Evolutionary conservation across 2,113 vertebrate species (phyloP), one percentile per base, ranked within the genome.

Genomic region (Carlito syrichta): DNA sequence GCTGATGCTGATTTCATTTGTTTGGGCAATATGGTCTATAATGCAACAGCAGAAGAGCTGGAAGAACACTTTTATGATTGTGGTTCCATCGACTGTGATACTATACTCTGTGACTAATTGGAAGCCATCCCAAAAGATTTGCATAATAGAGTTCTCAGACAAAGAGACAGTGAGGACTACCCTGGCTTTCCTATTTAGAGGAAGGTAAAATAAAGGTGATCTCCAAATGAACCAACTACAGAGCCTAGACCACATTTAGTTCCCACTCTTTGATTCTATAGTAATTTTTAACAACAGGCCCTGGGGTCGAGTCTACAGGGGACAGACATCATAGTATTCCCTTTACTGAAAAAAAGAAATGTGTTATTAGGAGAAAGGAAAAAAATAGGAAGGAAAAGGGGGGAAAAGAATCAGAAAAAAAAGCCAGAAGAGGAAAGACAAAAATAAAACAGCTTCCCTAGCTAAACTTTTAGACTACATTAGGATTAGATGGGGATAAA

Each of bases 1-100:
- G 99, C 99, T 25, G 99, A 99, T 78, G 99, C 98, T 62, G 97
- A 98, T 83, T 99, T 99, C 83, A 99, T 99, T 97, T 99, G 99
- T 95, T 99, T 99, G 40, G 99, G 99, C 98, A 99, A 99, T 88
- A 99, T 99, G 96, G 99, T 99, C 97, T 99, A 99, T 11, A 99
- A 99, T 19, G 98, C 99, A 19, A 99, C 99, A 13, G 99, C 99
- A 77, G 99, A 99, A 97, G 99, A 99, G 95, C 98, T 99, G 0
- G 99, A 99, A 97, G 99, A 99, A 86, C 99, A 99, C 83, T 99
- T 99, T 96, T 99, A 99, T 91, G 99, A 99, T 96, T 99, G 99
- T 95, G 99, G 99, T 96, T 99, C 99, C 86, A 99, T 99, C 97
- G 99, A 99, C 97, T 98, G 99, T 96, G 99, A 99, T 97, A 99